Base-by-base conservation (phyloP, 2,113 vertebrate species). In the Ictalurus furcatus region DNA sequence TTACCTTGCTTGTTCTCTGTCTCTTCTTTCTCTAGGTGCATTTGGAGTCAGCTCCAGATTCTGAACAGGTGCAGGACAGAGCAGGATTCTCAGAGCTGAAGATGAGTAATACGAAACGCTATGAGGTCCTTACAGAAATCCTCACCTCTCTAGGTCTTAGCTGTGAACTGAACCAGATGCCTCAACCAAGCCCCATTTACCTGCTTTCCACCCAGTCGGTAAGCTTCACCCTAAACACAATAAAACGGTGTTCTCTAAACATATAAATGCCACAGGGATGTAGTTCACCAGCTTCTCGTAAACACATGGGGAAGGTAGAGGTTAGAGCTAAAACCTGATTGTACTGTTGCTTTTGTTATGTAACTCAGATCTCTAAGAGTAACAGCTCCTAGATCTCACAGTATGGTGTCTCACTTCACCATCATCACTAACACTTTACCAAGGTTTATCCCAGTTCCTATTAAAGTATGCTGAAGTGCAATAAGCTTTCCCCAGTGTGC, bases 91-190 rank as follows among this genome's bases (percentile, higher is more conserved):
- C 97, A 78, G 91, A 95, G 61, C 96, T 98, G 14, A 97, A 98
- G 88, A 90, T 95, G 85, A 97, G 96, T 93, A 97, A 98, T 19
- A 6, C 79, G 0, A 94, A 90, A 69, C 96, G 97, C 61, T 96
- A 92, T 0, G 96, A 98, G 63, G 95, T 98, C 73, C 87, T 99
- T 48, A 92, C 82, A 21, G 97, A 98, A 90, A 96, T 99, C 88
- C 94, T 99, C 88, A 90, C 52, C 0, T 92, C 93, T 6, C 95
- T 99, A 0, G 97, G 97, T 11, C 90, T 99, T 52, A 96, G 90
- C 89, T 99, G 98, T 93, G 96, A 95, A 4, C 0, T 3, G 0
- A 95, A 81, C 14, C 92, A 92, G 21, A 52, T 87, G 16, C 96
- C 96, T 0, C 16, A 30, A 0, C 89, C 96, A 0, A 97, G 96